These are phyloP conservation scores for Numida meleagris DNA, from an alignment of 2,113 vertebrate species.

Conservation along the genomic window DNA sequence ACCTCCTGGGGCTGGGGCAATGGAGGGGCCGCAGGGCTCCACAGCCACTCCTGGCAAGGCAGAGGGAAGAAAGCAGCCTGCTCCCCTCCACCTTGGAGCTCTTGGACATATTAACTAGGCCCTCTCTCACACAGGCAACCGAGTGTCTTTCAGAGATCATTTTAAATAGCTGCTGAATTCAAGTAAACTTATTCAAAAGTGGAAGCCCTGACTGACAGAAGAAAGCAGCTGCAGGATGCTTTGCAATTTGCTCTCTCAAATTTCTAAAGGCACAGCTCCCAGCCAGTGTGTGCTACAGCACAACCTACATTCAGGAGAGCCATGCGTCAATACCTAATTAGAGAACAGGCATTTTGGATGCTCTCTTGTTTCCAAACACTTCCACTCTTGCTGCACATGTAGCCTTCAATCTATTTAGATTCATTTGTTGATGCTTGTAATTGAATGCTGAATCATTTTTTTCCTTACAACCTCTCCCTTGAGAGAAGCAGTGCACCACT, in stretches of 20 bases:
- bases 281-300: neutral
- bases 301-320: neutral
- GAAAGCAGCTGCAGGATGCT: neutral
- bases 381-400: neutral
- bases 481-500: neutral
- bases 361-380: neutral
- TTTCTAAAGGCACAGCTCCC: neutral
- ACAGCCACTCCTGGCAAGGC: neutral
- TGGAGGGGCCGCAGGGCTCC: neutral
- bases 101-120: neutral
- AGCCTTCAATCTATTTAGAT: neutral
- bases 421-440: neutral
- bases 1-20: rapidly evolving
- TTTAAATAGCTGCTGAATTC: neutral
- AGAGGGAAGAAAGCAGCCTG: neutral
- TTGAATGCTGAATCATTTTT: neutral
- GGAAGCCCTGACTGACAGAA: neutral
- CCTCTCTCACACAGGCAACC: neutral
- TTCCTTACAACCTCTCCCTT: neutral
- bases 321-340: neutral
- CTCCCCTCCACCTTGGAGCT: neutral
- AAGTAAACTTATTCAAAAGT: neutral
- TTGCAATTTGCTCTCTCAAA: neutral
- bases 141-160: neutral
- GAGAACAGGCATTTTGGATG: neutral